Conservation (phyloP, 2,888 invertebrate species). For the Podotricha telesiphe region DNA sequence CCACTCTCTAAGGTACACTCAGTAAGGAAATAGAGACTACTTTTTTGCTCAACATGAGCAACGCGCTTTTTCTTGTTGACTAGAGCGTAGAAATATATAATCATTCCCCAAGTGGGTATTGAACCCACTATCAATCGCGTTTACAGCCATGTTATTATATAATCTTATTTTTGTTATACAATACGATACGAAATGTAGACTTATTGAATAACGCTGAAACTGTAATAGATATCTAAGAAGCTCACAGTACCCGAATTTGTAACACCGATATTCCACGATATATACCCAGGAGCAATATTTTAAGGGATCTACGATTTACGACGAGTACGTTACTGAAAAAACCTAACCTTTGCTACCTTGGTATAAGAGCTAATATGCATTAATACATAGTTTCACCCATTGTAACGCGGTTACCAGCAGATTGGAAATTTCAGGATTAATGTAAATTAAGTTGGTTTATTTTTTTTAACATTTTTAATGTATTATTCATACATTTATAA, state of each 20-base stretch:
- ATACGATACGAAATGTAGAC: not conserved
- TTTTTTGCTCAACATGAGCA: too few species aligned
- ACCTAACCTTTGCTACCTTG: not conserved
- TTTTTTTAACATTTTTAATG: not conserved
- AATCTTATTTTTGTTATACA: not conserved
- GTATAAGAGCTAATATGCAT: conserved; percentile 8
- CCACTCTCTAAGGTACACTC: too few species aligned
- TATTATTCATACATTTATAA: too few species aligned
- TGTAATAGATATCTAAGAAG: conserved; percentile 6
- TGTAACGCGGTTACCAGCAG: not conserved
- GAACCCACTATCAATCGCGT: too few species aligned
- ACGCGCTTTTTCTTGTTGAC: too few species aligned
- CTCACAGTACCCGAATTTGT: conserved; percentile 12
- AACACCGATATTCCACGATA: conserved; percentile 4
- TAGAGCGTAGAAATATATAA: too few species aligned
- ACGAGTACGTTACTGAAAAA: not conserved
- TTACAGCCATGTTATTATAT: not conserved
- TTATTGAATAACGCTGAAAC: conserved; percentile 13
- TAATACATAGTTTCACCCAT: not conserved
- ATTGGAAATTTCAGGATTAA: not conserved
- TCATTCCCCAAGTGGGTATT: too few species aligned
- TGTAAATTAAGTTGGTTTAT: too few species aligned
- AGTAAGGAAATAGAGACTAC: too few species aligned
- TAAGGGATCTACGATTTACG: conserved; percentile 19
- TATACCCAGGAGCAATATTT: conserved; percentile 11